Percentiles rank a stretch among this genome's conserved stretches.
phyloP scores from a whole-genome alignment of 2,113 vertebrate species.

The Pluvianellus socialis region DNA sequence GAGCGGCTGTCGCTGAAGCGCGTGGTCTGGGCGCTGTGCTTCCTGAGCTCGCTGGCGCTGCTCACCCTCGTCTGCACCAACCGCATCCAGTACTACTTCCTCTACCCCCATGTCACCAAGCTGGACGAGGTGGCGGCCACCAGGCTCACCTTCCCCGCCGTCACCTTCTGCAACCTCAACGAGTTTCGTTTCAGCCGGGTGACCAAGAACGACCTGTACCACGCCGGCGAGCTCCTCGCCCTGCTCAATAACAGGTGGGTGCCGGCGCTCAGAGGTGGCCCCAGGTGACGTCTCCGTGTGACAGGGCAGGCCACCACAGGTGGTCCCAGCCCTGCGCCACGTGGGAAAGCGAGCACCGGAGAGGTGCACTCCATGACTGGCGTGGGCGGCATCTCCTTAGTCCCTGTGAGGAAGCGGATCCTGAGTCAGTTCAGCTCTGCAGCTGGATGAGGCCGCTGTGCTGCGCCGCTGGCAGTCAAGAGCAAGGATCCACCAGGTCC shows the following conservation, averaged over 20 bases:
- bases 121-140: conserved; percentile 92
- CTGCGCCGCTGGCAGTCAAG: accelerated
- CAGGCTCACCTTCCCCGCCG: conserved; percentile 87
- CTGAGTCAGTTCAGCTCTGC: background rate
- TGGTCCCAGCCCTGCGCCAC: accelerated
- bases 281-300: accelerated
- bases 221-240: conserved; percentile 94
- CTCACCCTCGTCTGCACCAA: conserved; percentile 92
- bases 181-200: conserved; percentile 96
- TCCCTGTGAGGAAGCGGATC: background rate
- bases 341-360: background rate
- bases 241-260: conserved; percentile 96
- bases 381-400: background rate
- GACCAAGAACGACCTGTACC: conserved; percentile 98
- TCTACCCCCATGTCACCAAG: conserved; percentile 97
- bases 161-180: conserved; percentile 99
- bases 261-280: accelerated
- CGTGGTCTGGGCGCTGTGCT: conserved; percentile 92
- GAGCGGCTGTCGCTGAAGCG: conserved; percentile 92
- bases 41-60: conserved; percentile 89
- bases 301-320: accelerated
- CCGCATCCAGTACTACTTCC: conserved; percentile 94
- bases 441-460: background rate
- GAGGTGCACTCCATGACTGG: background rate
- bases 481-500: background rate